Conservation (phyloP, 2,797 vertebrate genomes). For the Gobionotothen gibberifrons region DNA sequence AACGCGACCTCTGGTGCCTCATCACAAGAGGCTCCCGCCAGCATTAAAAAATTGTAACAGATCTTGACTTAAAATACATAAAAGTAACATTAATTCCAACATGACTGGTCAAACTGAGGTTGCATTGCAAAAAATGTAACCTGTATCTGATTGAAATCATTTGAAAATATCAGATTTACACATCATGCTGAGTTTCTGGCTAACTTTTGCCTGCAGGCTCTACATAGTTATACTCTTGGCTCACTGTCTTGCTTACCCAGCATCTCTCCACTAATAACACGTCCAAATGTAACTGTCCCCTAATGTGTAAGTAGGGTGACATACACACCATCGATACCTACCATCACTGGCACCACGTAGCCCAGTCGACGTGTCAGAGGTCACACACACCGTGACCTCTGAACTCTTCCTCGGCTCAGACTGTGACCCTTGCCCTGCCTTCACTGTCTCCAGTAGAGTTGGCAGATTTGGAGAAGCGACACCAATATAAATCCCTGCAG, state of each 20-base stretch:
- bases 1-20: too few relatives aligned
- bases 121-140: too few relatives aligned
- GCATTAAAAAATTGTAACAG: too few relatives aligned
- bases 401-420: constrained; percentile 51
- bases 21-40: too few relatives aligned
- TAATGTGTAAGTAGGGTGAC: constrained; percentile 13
- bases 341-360: constrained; percentile 38
- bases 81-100: too few relatives aligned
- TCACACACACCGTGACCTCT: constrained; percentile 55
- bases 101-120: too few relatives aligned
- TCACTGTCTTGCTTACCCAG: constrained; percentile 5
- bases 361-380: constrained; percentile 40
- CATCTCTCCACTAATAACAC: constrained; percentile 6
- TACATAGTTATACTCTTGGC: not conserved
- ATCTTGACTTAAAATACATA: too few relatives aligned
- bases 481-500: constrained; percentile 26
- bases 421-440: constrained; percentile 15
- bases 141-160: too few relatives aligned
- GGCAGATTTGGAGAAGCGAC: constrained; percentile 27
- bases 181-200: too few relatives aligned
- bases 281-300: constrained; percentile 40
- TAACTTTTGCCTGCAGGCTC: too few relatives aligned
- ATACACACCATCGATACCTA: constrained; percentile 33
- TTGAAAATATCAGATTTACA: too few relatives aligned
- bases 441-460: constrained; percentile 31